Evolutionary conservation across 1,140 invertebrate genomes (phyloP).

Genomic region (Atta texana): DNA sequence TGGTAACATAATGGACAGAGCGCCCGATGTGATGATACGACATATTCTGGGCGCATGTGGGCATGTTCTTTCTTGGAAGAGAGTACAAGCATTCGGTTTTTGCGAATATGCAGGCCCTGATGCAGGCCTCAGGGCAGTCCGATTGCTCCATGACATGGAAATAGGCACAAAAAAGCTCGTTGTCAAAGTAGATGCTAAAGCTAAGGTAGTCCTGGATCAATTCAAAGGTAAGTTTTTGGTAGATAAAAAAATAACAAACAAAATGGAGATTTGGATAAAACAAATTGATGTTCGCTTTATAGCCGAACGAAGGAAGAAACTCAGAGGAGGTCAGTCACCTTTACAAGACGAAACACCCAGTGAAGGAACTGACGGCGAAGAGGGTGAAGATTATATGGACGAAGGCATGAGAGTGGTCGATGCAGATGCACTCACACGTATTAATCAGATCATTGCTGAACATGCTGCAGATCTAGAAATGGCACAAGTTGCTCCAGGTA

Average conservation of each 20-base stretch:
- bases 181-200: conserved; percentile 99
- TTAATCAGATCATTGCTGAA: conserved; percentile 93
- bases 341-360: conserved; percentile 87
- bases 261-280: conserved; percentile 57
- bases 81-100: conserved; percentile 99
- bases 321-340: conserved; percentile 87
- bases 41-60: conserved; percentile 97
- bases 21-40: conserved; percentile 97
- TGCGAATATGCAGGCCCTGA: conserved; percentile 98
- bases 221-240: conserved; percentile 92
- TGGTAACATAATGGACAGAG: conserved; percentile 98
- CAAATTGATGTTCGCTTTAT: neutral
- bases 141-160: conserved; percentile 97
- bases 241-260: conserved; percentile 88
- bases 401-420: conserved; percentile 92
- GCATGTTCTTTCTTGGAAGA: conserved; percentile 97
- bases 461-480: conserved; percentile 93
- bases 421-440: conserved; percentile 90
- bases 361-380: conserved; percentile 86
- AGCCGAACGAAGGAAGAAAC: conserved; percentile 88
- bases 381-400: conserved; percentile 92
- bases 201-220: conserved; percentile 96
- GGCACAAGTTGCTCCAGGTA: conserved; percentile 85
- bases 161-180: conserved; percentile 97
- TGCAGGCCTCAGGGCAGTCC: conserved; percentile 96